Evolutionary conservation across 2,797 vertebrate genomes (phyloP).

Genomic region (Kryptolebias ocellatus): DNA sequence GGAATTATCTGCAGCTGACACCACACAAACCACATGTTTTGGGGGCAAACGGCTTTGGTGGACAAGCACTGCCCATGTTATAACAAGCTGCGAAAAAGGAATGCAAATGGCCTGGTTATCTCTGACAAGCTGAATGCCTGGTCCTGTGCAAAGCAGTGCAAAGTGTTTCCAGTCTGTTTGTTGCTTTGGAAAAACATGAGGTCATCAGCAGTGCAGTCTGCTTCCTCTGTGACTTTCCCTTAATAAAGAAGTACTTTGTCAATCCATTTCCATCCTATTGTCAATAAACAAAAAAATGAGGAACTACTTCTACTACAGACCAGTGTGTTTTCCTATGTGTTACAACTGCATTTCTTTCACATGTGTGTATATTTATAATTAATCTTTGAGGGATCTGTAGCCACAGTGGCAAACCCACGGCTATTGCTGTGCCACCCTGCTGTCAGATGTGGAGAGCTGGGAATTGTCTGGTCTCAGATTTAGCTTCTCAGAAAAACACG

Average conservation of each 20-base stretch:
- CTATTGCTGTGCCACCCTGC: slow-evolving; percentile 32
- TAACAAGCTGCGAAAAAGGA: slow-evolving; percentile 55
- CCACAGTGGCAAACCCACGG: slow-evolving; percentile 39
- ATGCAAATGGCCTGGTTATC: slow-evolving; percentile 66
- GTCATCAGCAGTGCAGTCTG: slow-evolving; percentile 1
- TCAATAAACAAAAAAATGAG: slow-evolving; percentile 3
- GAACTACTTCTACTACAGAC: not conserved
- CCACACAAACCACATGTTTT: slow-evolving; percentile 40
- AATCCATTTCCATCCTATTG: not conserved
- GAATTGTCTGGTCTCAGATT: slow-evolving; percentile 21
- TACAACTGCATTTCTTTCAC: slow-evolving; percentile 25
- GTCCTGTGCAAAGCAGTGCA: slow-evolving; percentile 23
- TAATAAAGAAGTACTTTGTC: not conserved
- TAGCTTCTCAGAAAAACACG: not conserved
- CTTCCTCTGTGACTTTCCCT: slow-evolving; percentile 1
- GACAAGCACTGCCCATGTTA: slow-evolving; percentile 44
- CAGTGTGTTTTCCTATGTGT: slow-evolving; percentile 17
- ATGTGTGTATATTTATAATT: slow-evolving; percentile 56
- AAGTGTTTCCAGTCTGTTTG: slow-evolving; percentile 42
- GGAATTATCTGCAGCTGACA: slow-evolving; percentile 53
- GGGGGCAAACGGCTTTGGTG: slow-evolving; percentile 10
- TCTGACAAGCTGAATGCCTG: slow-evolving; percentile 48
- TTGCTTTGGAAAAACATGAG: slow-evolving; percentile 16
- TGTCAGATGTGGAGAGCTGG: slow-evolving; percentile 32
- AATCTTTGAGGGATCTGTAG: slow-evolving; percentile 42